A percentile compares a stretch with the other conserved stretches of the same genome.
These are phyloP conservation scores for Hypotaenidia okinawae DNA, from an alignment of 2,797 vertebrate species.

Conservation along the genomic window DNA sequence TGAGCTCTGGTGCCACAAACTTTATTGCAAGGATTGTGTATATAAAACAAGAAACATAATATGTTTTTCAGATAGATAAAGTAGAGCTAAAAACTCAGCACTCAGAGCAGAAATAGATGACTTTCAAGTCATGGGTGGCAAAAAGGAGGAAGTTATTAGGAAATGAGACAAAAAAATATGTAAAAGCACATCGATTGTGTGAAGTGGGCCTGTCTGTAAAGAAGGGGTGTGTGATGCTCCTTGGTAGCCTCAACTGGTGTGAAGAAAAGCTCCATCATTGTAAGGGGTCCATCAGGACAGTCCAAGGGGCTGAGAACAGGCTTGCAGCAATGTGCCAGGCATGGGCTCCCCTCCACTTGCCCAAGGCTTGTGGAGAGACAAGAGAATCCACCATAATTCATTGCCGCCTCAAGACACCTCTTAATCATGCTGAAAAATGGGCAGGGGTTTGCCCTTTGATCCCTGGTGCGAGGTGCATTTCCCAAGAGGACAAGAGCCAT, in stretches of 20 bases:
- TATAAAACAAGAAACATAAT: constrained; percentile 25
- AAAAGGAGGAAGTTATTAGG: neutral
- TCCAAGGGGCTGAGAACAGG: neutral
- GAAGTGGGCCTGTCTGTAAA: neutral
- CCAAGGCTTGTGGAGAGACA: neutral
- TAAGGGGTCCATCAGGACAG: neutral
- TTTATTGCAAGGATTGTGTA: constrained; percentile 24
- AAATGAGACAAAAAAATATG: neutral
- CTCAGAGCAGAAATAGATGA: neutral
- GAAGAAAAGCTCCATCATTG: too few species aligned
- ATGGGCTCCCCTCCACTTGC: neutral
- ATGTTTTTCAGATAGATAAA: neutral
- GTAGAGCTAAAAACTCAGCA: neutral
- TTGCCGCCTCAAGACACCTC: neutral
- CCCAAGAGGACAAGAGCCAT: neutral
- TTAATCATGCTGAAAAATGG: neutral
- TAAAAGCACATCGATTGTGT: neutral
- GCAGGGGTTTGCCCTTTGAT: neutral
- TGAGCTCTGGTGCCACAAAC: neutral
- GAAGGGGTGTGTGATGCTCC: neutral
- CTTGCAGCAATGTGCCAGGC: neutral
- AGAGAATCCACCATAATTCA: neutral
- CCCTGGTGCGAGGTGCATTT: neutral
- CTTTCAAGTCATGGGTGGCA: neutral
- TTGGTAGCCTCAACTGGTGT: neutral